Conservation (phyloP, 2,113 vertebrate genomes). For the Mohoua ochrocephala region DNA sequence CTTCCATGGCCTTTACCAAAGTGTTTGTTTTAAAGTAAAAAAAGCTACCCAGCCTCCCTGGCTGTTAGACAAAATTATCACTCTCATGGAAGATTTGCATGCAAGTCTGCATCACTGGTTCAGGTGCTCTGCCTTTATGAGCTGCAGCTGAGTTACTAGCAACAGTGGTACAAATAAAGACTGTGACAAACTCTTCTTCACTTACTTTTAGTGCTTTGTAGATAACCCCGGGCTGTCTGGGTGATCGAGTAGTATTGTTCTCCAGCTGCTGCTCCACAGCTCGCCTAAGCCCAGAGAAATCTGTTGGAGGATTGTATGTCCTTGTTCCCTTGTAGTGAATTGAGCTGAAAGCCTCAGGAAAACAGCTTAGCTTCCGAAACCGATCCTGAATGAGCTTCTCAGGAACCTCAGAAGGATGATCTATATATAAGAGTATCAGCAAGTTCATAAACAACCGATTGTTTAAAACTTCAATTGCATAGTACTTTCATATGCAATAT, state of each 20-base stretch:
- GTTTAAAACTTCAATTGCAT: not conserved
- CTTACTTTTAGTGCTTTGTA: slow-evolving; percentile 93
- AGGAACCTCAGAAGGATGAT: slow-evolving; percentile 85
- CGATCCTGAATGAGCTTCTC: slow-evolving; percentile 96
- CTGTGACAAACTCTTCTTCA: not conserved
- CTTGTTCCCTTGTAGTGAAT: slow-evolving; percentile 95
- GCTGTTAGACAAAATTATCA: not conserved
- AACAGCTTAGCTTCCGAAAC: slow-evolving; percentile 90
- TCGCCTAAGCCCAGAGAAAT: slow-evolving; percentile 91
- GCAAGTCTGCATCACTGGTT: not conserved
- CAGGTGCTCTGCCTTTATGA: not conserved
- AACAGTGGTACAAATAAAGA: not conserved
- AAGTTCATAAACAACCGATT: not conserved
- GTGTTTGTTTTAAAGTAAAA: not conserved
- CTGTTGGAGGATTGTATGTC: slow-evolving; percentile 95
- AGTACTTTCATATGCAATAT: not conserved
- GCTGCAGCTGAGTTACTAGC: not conserved
- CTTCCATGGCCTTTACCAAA: not conserved
- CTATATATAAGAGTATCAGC: slow-evolving; percentile 61
- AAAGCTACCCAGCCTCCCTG: not conserved
- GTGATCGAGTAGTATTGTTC: slow-evolving; percentile 94
- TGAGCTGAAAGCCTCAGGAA: slow-evolving; percentile 98
- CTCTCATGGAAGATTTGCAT: not conserved
- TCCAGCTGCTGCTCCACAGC: slow-evolving; percentile 91
- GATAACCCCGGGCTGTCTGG: slow-evolving; percentile 90